Evolutionary conservation across 2,888 invertebrate species (phyloP).

Genomic region (Melanotus villosus): DNA sequence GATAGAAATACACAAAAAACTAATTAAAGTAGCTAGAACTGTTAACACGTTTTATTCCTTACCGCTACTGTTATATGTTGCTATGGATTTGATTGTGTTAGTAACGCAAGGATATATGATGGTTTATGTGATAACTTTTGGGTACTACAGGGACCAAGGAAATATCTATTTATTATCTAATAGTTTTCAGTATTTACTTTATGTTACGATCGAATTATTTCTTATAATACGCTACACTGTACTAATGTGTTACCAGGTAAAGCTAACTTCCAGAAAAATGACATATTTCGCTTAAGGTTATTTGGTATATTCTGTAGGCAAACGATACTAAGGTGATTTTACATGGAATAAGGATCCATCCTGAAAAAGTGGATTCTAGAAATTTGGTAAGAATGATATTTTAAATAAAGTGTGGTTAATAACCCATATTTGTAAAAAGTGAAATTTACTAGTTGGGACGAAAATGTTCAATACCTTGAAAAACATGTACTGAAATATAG

Average conservation of each 20-base stretch:
- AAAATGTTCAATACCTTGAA: too few relatives aligned
- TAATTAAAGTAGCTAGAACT: constrained; percentile 26
- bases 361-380: constrained; percentile 48
- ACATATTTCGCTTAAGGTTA: too few relatives aligned
- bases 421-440: too few relatives aligned
- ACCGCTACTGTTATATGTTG: constrained; percentile 34
- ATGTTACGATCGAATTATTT: constrained; percentile 14
- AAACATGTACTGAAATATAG: too few relatives aligned
- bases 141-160: neutral
- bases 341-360: constrained; percentile 49
- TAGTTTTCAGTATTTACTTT: constrained; percentile 10
- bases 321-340: constrained; percentile 50
- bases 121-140: constrained; percentile 23
- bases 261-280: too few relatives aligned
- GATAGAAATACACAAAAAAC: constrained; percentile 39
- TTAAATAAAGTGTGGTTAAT: too few relatives aligned
- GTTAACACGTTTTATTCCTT: constrained; percentile 42
- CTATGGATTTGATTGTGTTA: constrained; percentile 35
- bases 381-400: constrained; percentile 48
- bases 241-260: constrained; percentile 25
- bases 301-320: constrained; percentile 45
- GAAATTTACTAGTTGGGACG: too few relatives aligned
- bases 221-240: constrained; percentile 20
- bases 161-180: constrained; percentile 16
- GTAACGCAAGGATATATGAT: constrained; percentile 26